phyloP scores from a whole-genome alignment of 2,888 invertebrate genomes.

The Drosophila ezoana region DNA sequence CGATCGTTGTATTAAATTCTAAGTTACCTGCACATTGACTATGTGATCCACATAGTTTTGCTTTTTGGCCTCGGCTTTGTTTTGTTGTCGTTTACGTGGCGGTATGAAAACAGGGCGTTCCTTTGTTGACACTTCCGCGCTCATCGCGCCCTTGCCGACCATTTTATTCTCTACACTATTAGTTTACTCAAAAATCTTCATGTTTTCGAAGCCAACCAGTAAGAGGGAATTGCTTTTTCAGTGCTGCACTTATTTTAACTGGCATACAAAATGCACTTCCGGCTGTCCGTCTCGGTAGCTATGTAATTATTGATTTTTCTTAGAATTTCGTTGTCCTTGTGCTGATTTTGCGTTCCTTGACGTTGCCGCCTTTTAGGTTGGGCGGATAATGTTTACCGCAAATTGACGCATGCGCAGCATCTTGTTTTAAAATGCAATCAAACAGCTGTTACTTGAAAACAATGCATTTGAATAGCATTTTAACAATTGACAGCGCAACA shows the following conservation, averaged over 20 bases:
- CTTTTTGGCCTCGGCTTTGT: constrained; percentile 82
- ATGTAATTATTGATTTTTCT: constrained; percentile 82
- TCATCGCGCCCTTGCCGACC: constrained; percentile 77
- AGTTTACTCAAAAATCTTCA: constrained; percentile 22
- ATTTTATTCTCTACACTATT: constrained; percentile 51
- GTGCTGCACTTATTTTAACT: constrained; percentile 37
- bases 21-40: constrained; percentile 87
- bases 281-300: constrained; percentile 51
- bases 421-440: constrained; percentile 49
- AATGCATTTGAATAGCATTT: not conserved
- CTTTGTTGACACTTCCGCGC: constrained; percentile 73
- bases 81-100: constrained; percentile 87
- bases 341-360: constrained; percentile 75
- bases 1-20: too few species aligned
- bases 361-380: constrained; percentile 58
- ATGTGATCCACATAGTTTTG: constrained; percentile 88
- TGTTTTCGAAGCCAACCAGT: constrained; percentile 12
- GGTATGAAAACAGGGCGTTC: constrained; percentile 87
- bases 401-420: constrained; percentile 57
- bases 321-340: constrained; percentile 78
- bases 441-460: constrained; percentile 29
- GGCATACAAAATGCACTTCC: constrained; percentile 66
- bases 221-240: constrained; percentile 6
- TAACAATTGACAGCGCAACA: too few species aligned
- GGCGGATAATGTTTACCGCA: constrained; percentile 64